Percentiles rank a stretch among this genome's conserved stretches.
Conservation (phyloP, 2,797 vertebrate species). For the Erpetoichthys calabaricus region DNA sequence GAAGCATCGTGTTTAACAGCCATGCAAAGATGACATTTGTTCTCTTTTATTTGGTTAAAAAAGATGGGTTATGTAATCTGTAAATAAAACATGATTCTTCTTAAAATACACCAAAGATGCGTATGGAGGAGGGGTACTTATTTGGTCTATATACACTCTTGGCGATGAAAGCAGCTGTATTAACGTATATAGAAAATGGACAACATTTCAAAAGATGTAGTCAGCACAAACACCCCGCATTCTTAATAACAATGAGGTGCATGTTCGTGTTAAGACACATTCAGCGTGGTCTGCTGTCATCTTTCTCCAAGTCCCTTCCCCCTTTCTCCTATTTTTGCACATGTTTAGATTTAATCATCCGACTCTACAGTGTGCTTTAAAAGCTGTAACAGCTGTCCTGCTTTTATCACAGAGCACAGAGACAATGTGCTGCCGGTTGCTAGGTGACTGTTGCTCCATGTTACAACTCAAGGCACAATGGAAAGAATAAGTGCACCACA, state of each 20-base stretch:
- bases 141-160: too few relatives aligned
- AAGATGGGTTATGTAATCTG: too few relatives aligned
- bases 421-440: constrained; percentile 54
- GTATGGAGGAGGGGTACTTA: too few relatives aligned
- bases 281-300: not conserved
- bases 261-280: constrained; percentile 9
- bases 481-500: constrained; percentile 24
- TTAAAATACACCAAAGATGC: too few relatives aligned
- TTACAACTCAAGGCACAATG: constrained; percentile 42
- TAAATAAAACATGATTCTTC: too few relatives aligned
- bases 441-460: constrained; percentile 61
- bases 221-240: too few relatives aligned
- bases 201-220: too few relatives aligned
- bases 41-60: too few relatives aligned
- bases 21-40: too few relatives aligned
- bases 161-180: too few relatives aligned
- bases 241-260: constrained; percentile 2
- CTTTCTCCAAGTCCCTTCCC: not conserved
- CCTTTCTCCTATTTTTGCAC: constrained; percentile 1
- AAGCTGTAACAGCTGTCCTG: constrained; percentile 17
- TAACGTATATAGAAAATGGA: too few relatives aligned
- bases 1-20: too few relatives aligned
- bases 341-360: constrained; percentile 7
- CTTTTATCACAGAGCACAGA: constrained; percentile 16
- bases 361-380: constrained; percentile 12